phyloP scores from a whole-genome alignment of 2,797 vertebrate genomes.

The Melanogrammus aeglefinus region DNA sequence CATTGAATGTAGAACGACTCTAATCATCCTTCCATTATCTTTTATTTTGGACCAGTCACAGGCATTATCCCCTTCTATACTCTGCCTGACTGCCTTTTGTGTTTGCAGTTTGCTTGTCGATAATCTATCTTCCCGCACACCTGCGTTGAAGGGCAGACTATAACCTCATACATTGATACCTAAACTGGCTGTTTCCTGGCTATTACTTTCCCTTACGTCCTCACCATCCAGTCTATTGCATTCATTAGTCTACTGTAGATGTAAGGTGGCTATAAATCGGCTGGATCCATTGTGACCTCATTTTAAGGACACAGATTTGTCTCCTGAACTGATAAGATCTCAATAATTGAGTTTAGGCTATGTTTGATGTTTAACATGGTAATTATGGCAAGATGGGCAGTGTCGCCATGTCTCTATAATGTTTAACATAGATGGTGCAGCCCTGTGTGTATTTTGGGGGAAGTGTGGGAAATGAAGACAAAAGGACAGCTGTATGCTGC shows the following conservation, averaged over 20 bases:
- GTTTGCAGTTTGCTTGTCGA: not conserved
- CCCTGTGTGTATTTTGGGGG: not conserved
- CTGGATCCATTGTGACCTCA: slow-evolving; percentile 32
- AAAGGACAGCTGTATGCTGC: slow-evolving; percentile 4
- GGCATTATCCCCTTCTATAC: not conserved
- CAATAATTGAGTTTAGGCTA: not conserved
- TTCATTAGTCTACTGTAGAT: slow-evolving; percentile 20
- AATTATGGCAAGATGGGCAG: not conserved
- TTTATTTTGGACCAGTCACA: not conserved
- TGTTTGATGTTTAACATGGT: not conserved
- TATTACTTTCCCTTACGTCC: slow-evolving; percentile 38
- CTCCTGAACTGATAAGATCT: slow-evolving; percentile 6
- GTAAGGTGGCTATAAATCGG: slow-evolving; percentile 14
- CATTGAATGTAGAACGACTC: not conserved
- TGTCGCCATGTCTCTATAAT: not conserved
- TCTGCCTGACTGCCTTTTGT: not conserved
- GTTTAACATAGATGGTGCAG: not conserved
- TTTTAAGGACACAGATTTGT: slow-evolving; percentile 24
- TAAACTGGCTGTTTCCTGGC: slow-evolving; percentile 18
- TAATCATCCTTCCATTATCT: not conserved
- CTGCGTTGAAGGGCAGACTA: not conserved
- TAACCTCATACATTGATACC: slow-evolving; percentile 5
- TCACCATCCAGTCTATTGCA: slow-evolving; percentile 22
- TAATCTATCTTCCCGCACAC: not conserved
- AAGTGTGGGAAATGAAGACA: not conserved